Evolutionary conservation across 2,113 vertebrate species (phyloP).

Genomic region (Dicaeum eximium): DNA sequence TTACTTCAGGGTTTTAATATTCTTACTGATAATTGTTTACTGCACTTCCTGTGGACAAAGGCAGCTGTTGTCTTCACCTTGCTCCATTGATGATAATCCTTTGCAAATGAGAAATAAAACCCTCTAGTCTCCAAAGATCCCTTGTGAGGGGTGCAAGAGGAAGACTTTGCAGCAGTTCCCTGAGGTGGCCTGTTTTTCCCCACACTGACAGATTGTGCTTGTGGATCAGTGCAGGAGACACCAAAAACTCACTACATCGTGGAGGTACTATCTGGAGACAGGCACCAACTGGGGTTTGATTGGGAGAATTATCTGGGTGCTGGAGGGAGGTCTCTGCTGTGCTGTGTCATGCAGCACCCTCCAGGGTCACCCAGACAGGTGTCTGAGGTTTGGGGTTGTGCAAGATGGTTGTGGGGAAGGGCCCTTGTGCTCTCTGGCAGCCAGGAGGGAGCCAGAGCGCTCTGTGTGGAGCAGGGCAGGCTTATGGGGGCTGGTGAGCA

Average conservation of each 20-base stretch:
- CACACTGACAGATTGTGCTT: background rate
- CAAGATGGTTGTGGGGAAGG: background rate
- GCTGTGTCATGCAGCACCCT: background rate
- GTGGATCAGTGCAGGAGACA: background rate
- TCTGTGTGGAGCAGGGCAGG: background rate
- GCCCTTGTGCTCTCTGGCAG: background rate
- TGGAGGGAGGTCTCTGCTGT: background rate
- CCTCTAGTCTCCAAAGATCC: background rate
- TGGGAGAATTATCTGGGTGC: background rate
- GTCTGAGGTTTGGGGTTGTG: background rate
- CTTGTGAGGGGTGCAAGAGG: background rate
- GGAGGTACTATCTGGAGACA: background rate
- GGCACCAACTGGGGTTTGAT: background rate
- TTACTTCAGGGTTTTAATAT: background rate
- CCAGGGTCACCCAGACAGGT: background rate
- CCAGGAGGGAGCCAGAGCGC: rapidly evolving
- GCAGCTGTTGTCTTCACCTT: background rate
- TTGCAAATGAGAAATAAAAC: background rate
- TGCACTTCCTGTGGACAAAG: background rate
- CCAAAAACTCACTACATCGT: rapidly evolving
- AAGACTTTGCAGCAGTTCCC: background rate
- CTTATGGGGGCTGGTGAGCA: background rate
- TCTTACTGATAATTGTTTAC: background rate
- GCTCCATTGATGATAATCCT: background rate
- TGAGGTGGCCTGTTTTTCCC: background rate